Conservation (phyloP, 2,113 vertebrate genomes). For the Urocitellus parryii region DNA sequence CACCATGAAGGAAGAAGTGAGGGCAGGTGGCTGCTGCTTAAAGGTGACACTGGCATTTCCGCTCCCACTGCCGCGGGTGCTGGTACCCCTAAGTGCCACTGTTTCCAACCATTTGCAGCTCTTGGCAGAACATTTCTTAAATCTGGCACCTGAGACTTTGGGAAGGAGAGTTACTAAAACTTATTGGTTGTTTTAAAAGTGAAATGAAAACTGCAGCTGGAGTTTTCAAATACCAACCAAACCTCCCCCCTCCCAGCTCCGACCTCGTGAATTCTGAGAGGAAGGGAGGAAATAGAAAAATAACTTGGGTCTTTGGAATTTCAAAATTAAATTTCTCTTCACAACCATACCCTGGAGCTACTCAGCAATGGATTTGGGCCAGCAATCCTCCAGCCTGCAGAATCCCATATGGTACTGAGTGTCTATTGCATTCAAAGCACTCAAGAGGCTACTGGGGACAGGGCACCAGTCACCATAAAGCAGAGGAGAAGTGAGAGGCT, state of each 20-base stretch:
- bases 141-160: not conserved
- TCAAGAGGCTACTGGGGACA: not conserved
- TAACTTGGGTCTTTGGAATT: constrained; percentile 41
- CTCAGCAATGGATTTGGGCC: not conserved
- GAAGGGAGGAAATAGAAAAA: constrained; percentile 29
- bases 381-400: not conserved
- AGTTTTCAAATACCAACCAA: not conserved
- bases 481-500: not conserved
- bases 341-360: not conserved
- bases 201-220: constrained; percentile 41
- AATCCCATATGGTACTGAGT: too few relatives aligned
- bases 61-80: not conserved
- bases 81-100: not conserved
- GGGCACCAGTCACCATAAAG: not conserved
- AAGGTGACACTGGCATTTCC: not conserved
- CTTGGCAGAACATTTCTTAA: not conserved
- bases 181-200: constrained; percentile 12
- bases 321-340: constrained; percentile 55
- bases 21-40: not conserved
- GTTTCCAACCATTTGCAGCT: not conserved
- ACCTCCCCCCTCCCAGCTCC: too few relatives aligned
- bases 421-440: not conserved
- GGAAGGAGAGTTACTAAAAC: not conserved
- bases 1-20: not conserved
- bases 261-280: not conserved